Percentiles rank a stretch among this genome's conserved stretches.
Conservation (phyloP, 2,113 vertebrate species). For the Tricholaema leucomelas region DNA sequence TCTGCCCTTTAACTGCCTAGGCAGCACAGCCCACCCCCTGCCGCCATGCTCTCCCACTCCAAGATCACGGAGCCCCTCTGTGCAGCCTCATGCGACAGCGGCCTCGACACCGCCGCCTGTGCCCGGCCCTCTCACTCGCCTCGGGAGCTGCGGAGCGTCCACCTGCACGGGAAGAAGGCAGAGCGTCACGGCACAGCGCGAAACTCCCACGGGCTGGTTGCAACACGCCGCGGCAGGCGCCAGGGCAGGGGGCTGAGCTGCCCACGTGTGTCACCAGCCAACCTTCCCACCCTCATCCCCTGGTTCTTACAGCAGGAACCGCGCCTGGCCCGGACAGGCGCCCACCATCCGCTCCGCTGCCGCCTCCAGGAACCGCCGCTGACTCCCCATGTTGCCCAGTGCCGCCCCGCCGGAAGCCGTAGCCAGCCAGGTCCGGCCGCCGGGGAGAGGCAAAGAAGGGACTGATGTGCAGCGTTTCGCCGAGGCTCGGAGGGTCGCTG, state of each 20-base stretch:
- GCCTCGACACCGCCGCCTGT: background rate
- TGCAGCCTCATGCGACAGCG: background rate
- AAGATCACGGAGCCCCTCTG: background rate
- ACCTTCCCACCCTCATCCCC: background rate
- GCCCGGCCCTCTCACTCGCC: slow-evolving; percentile 5
- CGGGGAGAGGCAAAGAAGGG: background rate
- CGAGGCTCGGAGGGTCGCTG: background rate
- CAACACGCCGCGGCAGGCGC: background rate
- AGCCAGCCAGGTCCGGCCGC: background rate
- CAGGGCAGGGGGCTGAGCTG: no score
- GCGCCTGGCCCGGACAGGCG: slow-evolving; percentile 68
- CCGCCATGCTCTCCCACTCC: background rate
- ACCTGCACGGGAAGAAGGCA: slow-evolving; percentile 8
- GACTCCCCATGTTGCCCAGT: background rate
- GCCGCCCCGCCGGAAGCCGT: background rate
- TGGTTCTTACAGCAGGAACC: slow-evolving; percentile 72
- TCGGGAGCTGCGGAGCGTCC: slow-evolving; percentile 24
- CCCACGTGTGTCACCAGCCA: background rate
- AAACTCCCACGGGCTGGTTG: background rate
- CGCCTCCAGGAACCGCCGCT: slow-evolving; percentile 21
- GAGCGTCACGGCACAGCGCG: background rate
- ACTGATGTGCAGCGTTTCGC: background rate
- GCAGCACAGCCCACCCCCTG: background rate
- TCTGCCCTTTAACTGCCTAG: background rate
- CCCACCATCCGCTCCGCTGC: slow-evolving; percentile 53